A percentile compares a stretch with the other conserved stretches of the same genome.
phyloP scores from a whole-genome alignment of 92 coral and sea anemone species.

The Actinostola sp. region DNA sequence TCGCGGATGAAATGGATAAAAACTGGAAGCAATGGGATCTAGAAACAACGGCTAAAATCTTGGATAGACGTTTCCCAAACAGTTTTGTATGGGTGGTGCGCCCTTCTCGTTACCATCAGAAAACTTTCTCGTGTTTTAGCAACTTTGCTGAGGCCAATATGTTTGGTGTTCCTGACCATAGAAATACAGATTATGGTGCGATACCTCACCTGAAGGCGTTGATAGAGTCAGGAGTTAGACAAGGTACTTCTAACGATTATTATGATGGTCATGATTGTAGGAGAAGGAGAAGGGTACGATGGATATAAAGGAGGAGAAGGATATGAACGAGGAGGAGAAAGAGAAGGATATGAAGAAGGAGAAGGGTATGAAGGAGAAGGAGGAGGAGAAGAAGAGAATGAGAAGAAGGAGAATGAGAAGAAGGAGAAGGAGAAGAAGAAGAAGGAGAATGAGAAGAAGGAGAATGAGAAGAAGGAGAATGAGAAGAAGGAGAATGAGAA shows the following conservation, averaged over 20 bases:
- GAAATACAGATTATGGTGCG: slow-evolving; percentile 80
- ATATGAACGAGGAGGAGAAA: no score
- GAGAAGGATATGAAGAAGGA: no score
- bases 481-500: no score
- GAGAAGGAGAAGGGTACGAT: no score
- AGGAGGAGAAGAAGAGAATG: no score
- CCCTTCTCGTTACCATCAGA: slow-evolving; percentile 77
- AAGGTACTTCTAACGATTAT: slow-evolving; percentile 44
- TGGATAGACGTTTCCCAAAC: slow-evolving; percentile 82
- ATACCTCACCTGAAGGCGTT: slow-evolving; percentile 65
- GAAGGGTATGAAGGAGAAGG: no score
- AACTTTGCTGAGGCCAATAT: slow-evolving; percentile 88
- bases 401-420: no score
- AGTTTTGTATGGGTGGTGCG: slow-evolving; percentile 97
- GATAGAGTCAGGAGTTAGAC: slow-evolving; percentile 73
- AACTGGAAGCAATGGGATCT: slow-evolving; percentile 96
- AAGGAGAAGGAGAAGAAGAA: no score
- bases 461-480: no score
- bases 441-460: no score
- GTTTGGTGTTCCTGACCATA: slow-evolving; percentile 94
- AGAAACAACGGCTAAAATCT: slow-evolving; percentile 82
- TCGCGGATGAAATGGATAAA: slow-evolving; percentile 87
- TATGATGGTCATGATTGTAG: not conserved
- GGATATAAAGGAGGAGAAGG: no score
- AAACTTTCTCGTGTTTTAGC: slow-evolving; percentile 86